Base-by-base conservation (phyloP, 2,797 vertebrate species). In the Glossophaga mutica region DNA sequence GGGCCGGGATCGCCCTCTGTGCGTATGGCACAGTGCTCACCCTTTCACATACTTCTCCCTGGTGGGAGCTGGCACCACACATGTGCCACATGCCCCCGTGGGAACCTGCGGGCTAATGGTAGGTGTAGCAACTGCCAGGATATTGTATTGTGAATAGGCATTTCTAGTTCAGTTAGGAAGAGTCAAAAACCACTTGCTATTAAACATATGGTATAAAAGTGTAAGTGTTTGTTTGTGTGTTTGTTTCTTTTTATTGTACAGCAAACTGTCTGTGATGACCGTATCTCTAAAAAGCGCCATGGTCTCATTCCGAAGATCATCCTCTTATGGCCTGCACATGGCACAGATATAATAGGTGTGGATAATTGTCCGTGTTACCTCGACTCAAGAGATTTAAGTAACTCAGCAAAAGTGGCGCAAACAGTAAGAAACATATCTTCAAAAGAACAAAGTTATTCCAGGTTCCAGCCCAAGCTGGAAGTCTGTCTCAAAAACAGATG, bases 1-100 rank as follows among this genome's bases (percentile, higher is more conserved):
- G 29, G 2, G 2, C 0, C 57, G 3, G 32, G 6, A 6, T 57
- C 16, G 12, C 34, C 18, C 29, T 6, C 14, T 70, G 0, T 50
- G 15, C 9, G 4, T n/a, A 39, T 76, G 52, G 6, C 9, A 11
- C 3, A 57, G 21, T 15, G 44, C 22, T 37, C 15, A 44, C 24
- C 6, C 15, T 68, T 44, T 29, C 24, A 1, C 0, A 0, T 2
- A 2, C 7, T 86, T 55, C 6, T 50, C 4, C 68, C 71, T 19
- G 10, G 29, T 50, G 42, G 2, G 2, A 12, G n/a, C n/a, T 29
- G 2, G 2, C 7, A 52, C 37, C 4, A 26, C 6, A 3, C 3
- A 9, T 7, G 3, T 9, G 26, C 39, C 32, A 6, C 46, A 29
- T 3, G 10, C 0, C 5, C 19, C 39, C 4, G 0, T 4, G 9